Evolutionary conservation across 2,113 vertebrate genomes (phyloP).

Genomic region (Vidua macroura): DNA sequence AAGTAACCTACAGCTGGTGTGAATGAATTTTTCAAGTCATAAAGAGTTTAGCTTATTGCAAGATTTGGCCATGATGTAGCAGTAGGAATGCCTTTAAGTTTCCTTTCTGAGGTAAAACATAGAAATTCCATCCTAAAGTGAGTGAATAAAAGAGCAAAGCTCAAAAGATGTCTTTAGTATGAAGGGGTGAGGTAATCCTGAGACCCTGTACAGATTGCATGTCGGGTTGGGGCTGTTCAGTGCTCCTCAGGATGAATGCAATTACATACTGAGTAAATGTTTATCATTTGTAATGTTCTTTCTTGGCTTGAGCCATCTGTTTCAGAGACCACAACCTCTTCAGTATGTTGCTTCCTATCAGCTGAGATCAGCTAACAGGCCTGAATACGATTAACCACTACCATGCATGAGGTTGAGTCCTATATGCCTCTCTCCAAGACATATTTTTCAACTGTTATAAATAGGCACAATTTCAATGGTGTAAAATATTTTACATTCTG

Average conservation of each 20-base stretch:
- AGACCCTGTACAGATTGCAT: background rate
- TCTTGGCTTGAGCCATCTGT: conserved; percentile 54
- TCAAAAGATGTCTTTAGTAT: background rate
- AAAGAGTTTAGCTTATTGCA: background rate
- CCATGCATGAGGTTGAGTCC: background rate
- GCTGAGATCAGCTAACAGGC: conserved; percentile 19
- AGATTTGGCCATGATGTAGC: background rate
- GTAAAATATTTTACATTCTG: background rate
- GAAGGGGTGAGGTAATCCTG: background rate
- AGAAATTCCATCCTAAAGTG: background rate
- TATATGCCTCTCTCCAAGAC: background rate
- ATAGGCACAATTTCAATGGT: background rate
- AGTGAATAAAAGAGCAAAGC: conserved; percentile 28
- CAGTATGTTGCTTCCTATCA: conserved; percentile 28
- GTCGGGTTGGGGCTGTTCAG: background rate
- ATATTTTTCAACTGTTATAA: background rate
- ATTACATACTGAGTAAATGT: conserved; percentile 32
- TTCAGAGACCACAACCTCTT: conserved; percentile 23
- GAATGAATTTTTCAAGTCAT: background rate
- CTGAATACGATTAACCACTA: conserved; percentile 12
- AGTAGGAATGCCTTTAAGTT: background rate
- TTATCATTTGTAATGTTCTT: conserved; percentile 28
- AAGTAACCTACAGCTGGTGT: background rate
- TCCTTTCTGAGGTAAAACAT: background rate
- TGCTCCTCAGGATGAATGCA: background rate